A percentile compares a stretch with the other conserved stretches of the same genome.
These are phyloP conservation scores for Clinocottus analis DNA, from an alignment of 2,113 vertebrate species.

Conservation along the genomic window DNA sequence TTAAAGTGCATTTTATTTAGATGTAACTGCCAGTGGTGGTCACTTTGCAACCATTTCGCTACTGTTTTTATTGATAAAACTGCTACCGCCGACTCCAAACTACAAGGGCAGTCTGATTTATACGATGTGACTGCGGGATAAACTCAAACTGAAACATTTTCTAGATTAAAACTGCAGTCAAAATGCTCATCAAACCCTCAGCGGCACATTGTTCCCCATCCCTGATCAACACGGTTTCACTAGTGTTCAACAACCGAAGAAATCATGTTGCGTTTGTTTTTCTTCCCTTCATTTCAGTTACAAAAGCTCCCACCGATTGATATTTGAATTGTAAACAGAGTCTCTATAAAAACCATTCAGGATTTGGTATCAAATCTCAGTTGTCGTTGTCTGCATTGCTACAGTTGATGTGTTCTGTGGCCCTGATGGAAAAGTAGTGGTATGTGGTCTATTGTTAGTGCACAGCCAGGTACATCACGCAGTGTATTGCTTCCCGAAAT, in stretches of 20 bases:
- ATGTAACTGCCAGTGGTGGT: not conserved
- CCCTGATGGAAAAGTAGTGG: constrained; percentile 36
- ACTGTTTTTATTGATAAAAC: not conserved
- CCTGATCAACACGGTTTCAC: constrained; percentile 30
- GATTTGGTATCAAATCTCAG: constrained; percentile 63
- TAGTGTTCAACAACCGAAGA: constrained; percentile 22
- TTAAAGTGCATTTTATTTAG: not conserved
- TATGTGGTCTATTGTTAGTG: constrained; percentile 33
- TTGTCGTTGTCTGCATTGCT: constrained; percentile 52
- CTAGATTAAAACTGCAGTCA: constrained; percentile 3
- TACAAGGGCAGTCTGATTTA: not conserved
- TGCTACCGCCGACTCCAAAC: not conserved
- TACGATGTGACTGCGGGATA: constrained; percentile 24
- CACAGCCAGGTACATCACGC: constrained; percentile 46
- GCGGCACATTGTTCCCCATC: constrained; percentile 19
- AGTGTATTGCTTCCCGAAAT: constrained; percentile 66
- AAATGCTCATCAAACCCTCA: constrained; percentile 11
- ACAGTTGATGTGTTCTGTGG: constrained; percentile 57
- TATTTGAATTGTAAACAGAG: constrained; percentile 67
- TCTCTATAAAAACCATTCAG: constrained; percentile 57
- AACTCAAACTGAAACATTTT: constrained; percentile 8
- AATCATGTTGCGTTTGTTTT: not conserved
- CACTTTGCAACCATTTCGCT: not conserved
- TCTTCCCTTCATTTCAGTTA: constrained; percentile 10
- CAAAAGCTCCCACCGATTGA: constrained; percentile 32